Evolutionary conservation across 1,140 invertebrate genomes (phyloP), one percentile per base, ranked within the genome.

Genomic region (Drosophila pandora): DNA sequence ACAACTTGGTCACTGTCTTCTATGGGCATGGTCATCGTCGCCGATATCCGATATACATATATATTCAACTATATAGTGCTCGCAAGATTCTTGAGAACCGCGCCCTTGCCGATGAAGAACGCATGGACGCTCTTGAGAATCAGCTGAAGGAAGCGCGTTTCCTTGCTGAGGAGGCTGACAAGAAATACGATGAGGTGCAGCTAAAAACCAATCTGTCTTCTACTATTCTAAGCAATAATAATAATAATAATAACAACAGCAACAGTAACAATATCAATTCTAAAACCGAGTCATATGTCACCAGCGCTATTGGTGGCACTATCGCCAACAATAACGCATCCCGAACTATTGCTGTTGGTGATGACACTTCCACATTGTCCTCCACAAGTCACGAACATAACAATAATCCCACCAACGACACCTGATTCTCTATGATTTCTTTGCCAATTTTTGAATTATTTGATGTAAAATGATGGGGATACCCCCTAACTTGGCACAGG

Each of bases 161-260:
- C 95, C 95, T 99, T 92, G 98, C 99, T 93, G 99, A 99, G 94
- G 99, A 99, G 94, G 99, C 99, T 92, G 99, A 99, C 95, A 97
- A 99, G 94, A 99, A 99, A 99, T 99, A 99, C 94, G 99, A 99
- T 97, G 99, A 99, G 98, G 99, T 99, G 95, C 93, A 90, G 91
- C 81, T 88, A 84, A 84, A 84, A 85, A 90, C 85, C 73, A 89
- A 74, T 81, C 56, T 89, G 73, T 79, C 60, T 76, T 76, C 60
- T 74, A 77, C 39, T 70, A 73, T 85, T 32, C 34, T 70, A 87
- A 90, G 83, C 79, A 84, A 77, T 43, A 77, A 77, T 39, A 85
- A 74, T 61, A 87, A 60, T 59, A 83, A 73, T 63, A 84, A 41
- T 43, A 81, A 76, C 55, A 76, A 76, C 55, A 76, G 50, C 60